Base-by-base conservation (phyloP, 2,113 vertebrate species). In the Guaruba guarouba region DNA sequence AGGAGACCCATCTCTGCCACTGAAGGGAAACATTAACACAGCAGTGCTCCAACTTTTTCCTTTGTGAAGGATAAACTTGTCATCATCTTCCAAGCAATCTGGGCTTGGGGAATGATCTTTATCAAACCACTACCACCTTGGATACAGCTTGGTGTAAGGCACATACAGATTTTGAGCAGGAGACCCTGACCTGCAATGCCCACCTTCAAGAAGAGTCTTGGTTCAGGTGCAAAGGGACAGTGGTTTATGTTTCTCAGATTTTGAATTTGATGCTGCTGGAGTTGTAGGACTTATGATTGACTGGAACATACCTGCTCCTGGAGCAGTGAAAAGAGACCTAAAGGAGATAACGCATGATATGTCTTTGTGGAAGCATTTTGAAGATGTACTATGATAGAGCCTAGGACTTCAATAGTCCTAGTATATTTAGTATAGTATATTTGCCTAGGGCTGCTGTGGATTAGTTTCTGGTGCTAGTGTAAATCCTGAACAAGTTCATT, bases 141-240 rank as follows among this genome's bases (percentile, higher is more conserved):
- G 33, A 12, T 46, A 14, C 55, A 2, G 1, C 11, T 9, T 41
- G 17, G 7, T 18, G 6, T 62, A 51, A 19, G 18, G 13, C 15
- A 23, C 17, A 25, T 13, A 17, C 2, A 39, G 43, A 17, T 68
- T 61, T 82, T 46, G 57, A 82, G 17, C 29, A 17, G 44, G 14
- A 52, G 7, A 17, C 6, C 6, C 20, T 62, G 54, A 18, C 8
- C 8, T 0, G 1, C 33, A 52, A 0, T 6, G 18, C 11, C 48
- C 22, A 27, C 29, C 43, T 71, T 46, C 62, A 75, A 18, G 51
- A 61, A 75, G 5, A 61, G 11, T 7, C 15, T 83, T 55, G 22
- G 18, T 29, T 89, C 1, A 13, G 25, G 39, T 55, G 18, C 18
- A 85, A 71, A 79, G 24, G 29, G 14, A 10, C 7, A 18, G 29